A percentile compares a stretch with the other conserved stretches of the same genome.
Evolutionary conservation across 2,797 vertebrate species (phyloP).

Genomic region (Parauchenoglanis ngamensis): DNA sequence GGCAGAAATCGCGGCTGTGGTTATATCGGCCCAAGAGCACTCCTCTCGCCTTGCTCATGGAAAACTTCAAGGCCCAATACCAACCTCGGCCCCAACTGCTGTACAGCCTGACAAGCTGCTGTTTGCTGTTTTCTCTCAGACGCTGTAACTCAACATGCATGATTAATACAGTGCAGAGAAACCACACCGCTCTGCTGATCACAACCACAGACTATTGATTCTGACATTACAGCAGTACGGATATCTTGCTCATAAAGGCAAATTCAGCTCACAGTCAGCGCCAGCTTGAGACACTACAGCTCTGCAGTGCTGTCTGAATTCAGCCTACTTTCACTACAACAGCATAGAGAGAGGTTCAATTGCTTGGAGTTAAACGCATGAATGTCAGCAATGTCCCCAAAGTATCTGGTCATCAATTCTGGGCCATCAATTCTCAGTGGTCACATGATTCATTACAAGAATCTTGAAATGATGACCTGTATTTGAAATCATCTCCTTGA

Average conservation of each 20-base stretch:
- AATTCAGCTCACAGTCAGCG: background rate
- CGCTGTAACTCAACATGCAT: conserved; percentile 68
- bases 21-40: background rate
- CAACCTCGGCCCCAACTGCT: background rate
- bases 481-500: background rate
- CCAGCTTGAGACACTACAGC: background rate
- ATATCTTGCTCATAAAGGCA: conserved; percentile 45
- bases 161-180: conserved; percentile 77
- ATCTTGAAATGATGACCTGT: background rate
- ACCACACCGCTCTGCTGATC: conserved; percentile 68
- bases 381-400: background rate
- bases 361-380: background rate
- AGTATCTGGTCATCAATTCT: background rate
- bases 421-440: background rate
- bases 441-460: background rate
- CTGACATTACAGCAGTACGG: conserved; percentile 64
- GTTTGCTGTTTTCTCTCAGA: conserved; percentile 49
- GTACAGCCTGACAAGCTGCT: background rate
- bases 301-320: background rate
- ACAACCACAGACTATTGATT: conserved; percentile 77
- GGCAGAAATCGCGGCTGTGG: background rate
- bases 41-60: background rate
- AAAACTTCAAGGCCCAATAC: background rate
- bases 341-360: background rate
- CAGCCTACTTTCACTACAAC: background rate